Conservation (phyloP, 2,888 invertebrate genomes). For the Branchipolynoe longqiensis region DNA sequence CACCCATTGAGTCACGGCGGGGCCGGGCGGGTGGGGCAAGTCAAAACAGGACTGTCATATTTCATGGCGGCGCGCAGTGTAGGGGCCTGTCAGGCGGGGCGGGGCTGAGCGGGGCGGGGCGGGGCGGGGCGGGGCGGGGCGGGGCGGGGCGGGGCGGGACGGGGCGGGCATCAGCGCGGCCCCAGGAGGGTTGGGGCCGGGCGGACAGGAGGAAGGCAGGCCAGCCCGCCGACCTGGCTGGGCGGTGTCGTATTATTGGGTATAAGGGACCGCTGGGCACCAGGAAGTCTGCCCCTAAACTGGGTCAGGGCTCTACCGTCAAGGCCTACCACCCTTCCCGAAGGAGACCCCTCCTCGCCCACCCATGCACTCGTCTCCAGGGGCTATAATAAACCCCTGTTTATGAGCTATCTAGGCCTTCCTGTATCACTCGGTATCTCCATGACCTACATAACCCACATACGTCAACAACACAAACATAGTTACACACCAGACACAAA, state of each 20-base stretch:
- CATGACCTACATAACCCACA: no score
- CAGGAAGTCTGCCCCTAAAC: neutral
- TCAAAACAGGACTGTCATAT: conserved; percentile 56
- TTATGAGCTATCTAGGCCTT: no score
- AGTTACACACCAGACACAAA: no score
- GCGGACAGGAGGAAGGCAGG: no score
- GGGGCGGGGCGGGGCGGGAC: neutral
- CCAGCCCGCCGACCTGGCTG: neutral
- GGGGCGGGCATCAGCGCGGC: neutral
- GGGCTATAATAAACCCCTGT: no score
- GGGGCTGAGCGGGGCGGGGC: neutral
- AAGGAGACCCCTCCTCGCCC: neutral
- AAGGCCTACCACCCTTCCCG: neutral
- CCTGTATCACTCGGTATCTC: no score
- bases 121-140: neutral
- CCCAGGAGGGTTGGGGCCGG: neutral
- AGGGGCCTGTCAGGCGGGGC: conserved; percentile 1
- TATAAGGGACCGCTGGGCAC: neutral
- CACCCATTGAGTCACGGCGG: conserved; percentile 48
- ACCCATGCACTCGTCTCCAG: neutral
- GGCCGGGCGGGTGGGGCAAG: neutral
- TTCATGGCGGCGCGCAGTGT: conserved; percentile 31
- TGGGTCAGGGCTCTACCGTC: conserved; percentile 45
- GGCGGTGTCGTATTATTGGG: conserved; percentile 16
- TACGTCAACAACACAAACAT: no score